These are phyloP conservation scores for Amphipyra tragopoginis DNA, from an alignment of 2,888 invertebrate genomes.

Conservation along the genomic window DNA sequence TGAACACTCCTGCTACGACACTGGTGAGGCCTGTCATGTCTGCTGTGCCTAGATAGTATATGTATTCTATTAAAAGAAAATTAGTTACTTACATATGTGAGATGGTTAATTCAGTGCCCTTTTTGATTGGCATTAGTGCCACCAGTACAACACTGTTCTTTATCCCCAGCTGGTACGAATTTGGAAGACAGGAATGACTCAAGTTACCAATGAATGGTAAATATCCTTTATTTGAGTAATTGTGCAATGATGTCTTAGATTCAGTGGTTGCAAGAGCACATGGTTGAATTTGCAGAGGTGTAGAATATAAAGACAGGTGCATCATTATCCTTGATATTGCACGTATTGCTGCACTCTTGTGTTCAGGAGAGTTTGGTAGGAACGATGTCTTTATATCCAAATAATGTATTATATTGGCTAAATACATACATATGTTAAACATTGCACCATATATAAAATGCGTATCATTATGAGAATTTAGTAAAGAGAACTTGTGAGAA, in stretches of 20 bases:
- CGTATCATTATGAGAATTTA: slow-evolving; percentile 25
- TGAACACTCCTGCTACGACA: no score
- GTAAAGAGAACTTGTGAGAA: slow-evolving; percentile 28
- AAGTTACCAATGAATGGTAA: slow-evolving; percentile 33
- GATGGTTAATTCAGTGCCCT: slow-evolving; percentile 21
- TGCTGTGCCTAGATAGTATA: no score
- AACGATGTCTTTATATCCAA: slow-evolving; percentile 29
- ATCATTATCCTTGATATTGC: slow-evolving; percentile 38
- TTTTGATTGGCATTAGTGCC: slow-evolving; percentile 24
- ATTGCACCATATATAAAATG: slow-evolving; percentile 29
- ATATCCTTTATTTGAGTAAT: slow-evolving; percentile 24
- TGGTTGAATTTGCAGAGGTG: slow-evolving; percentile 18
- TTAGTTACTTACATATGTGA: slow-evolving; percentile 20
- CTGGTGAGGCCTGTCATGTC: no score
- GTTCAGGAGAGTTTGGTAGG: slow-evolving; percentile 16
- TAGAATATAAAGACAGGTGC: slow-evolving; percentile 31
- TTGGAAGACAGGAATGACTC: slow-evolving; percentile 20
- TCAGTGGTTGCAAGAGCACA: background rate
- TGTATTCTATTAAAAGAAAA: no score
- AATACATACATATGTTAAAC: slow-evolving; percentile 19
- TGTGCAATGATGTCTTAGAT: rapidly evolving
- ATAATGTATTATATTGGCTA: slow-evolving; percentile 30
- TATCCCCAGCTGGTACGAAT: slow-evolving; percentile 14
- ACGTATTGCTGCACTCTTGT: slow-evolving; percentile 24
- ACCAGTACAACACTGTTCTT: slow-evolving; percentile 25